phyloP scores from a whole-genome alignment of 2,797 vertebrate genomes.

The Choloepus didactylus region DNA sequence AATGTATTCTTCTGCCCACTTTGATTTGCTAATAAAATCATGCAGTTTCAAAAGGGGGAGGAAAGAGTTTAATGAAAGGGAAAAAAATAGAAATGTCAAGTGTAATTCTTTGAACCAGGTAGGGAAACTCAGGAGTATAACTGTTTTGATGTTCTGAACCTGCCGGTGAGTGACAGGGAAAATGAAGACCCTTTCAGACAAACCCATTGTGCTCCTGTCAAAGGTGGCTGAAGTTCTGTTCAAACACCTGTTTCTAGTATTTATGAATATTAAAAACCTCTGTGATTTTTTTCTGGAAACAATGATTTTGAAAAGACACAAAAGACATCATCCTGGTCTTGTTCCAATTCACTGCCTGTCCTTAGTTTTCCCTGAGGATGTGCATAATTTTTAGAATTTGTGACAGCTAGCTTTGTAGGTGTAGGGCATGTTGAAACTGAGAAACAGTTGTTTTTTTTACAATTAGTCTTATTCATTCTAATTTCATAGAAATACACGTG shows the following conservation, averaged over 20 bases:
- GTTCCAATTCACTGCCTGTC: conserved; percentile 48
- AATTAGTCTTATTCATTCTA: conserved; percentile 51
- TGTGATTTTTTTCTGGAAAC: conserved; percentile 69
- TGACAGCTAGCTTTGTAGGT: conserved; percentile 47
- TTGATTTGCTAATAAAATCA: conserved; percentile 81
- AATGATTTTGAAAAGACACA: conserved; percentile 74
- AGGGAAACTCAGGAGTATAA: conserved; percentile 48
- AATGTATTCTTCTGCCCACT: conserved; percentile 77
- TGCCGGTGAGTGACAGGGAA: conserved; percentile 66
- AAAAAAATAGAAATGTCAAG: conserved; percentile 82
- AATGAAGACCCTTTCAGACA: conserved; percentile 78
- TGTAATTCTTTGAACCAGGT: conserved; percentile 77
- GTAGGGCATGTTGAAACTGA: neutral
- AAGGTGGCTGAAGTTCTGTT: conserved; percentile 76
- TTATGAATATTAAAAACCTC: conserved; percentile 76
- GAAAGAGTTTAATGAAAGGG: conserved; percentile 66
- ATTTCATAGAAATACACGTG: conserved; percentile 47
- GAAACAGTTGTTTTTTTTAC: conserved; percentile 45
- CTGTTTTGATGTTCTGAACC: conserved; percentile 76
- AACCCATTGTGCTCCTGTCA: conserved; percentile 77
- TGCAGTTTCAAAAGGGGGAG: conserved; percentile 73
- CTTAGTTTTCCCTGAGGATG: conserved; percentile 33
- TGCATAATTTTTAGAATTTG: conserved; percentile 52
- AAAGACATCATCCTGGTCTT: conserved; percentile 62
- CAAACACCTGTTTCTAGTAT: conserved; percentile 81